Base-by-base conservation (phyloP, 2,888 invertebrate species). In the Junonia oenone region DNA sequence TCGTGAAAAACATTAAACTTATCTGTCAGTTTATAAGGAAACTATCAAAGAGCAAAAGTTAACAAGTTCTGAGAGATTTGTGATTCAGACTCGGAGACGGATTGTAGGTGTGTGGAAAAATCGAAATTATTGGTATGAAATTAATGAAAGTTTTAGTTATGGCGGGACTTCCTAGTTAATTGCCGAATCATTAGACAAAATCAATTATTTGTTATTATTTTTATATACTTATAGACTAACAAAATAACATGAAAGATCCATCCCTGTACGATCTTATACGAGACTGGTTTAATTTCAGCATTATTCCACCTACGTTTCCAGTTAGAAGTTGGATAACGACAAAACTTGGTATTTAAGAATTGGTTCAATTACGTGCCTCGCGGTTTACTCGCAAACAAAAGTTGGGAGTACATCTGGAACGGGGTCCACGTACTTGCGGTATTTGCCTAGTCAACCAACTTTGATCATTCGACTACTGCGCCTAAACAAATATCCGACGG, bases 11-110 rank as follows among this genome's bases (percentile, higher is more conserved):
- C 33, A 45, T 45, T 53, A 47, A 63, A 40, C 40, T 58, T 49
- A 56, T 56, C 51, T 45, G 37, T 58, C 53, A 45, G 49, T 22
- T 54, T 22, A 51, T 35, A 56, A 55, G 31, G 45, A 54, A 59
- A 59, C 58, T 56, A 58, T 53, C 51, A 55, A 54, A 62, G 56
- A 48, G 45, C 48, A 56, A 56, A 62, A 56, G 56, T 62, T 55
- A 14, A 33, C 19, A n/a, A 43, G 40, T 48, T 19, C 43, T 40
- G 46, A 40, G 14, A 43, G 45, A 29, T 48, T 50, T 49, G 48
- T 49, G 43, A 53, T 48, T 56, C 45, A 45, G 49, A 53, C 45
- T 53, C 3, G 43, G 22, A 11, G 6, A 19, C 15, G 47, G 22
- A 14, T 22, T 48, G 35, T 22, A 22, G 33, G 11, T 9, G 19